These are phyloP conservation scores for Penaeus indicus DNA, from an alignment of 1,140 invertebrate species.

Conservation along the genomic window DNA sequence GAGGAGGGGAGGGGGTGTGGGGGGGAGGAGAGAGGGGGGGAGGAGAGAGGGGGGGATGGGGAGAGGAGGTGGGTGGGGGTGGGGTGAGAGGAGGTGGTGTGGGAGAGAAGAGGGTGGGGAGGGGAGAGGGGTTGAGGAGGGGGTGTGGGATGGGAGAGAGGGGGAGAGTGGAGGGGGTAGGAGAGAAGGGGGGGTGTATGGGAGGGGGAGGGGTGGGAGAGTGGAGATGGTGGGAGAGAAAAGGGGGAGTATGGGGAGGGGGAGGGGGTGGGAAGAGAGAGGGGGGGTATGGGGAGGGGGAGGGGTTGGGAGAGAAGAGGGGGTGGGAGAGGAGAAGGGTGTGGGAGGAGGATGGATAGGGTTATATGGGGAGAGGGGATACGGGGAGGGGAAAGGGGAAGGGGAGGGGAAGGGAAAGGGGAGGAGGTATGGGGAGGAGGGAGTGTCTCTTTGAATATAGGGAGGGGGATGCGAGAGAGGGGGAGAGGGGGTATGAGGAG, in stretches of 20 bases:
- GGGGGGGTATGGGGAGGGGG: neutral
- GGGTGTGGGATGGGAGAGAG: slow-evolving; percentile 16
- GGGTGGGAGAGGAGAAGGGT: neutral
- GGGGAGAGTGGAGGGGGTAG: slow-evolving; percentile 27
- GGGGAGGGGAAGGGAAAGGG: neutral
- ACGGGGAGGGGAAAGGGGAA: neutral
- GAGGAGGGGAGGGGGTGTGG: too few relatives aligned
- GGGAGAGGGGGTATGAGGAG: neutral
- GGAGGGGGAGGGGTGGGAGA: neutral
- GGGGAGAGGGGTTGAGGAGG: neutral
- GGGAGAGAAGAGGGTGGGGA: neutral
- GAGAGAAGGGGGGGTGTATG: too few relatives aligned
- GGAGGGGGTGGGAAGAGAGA: neutral
- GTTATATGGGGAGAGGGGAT: too few relatives aligned
- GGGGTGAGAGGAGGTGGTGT: neutral
- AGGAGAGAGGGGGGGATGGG: neutral
- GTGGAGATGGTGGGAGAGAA: neutral
- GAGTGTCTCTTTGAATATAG: neutral
- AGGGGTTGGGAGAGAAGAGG: neutral
- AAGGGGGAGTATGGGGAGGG: neutral
- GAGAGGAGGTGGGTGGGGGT: neutral
- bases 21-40: neutral
- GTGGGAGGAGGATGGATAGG: slow-evolving; percentile 1
- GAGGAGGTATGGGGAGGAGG: neutral
- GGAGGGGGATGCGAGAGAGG: neutral